Conservation (phyloP, 2,797 vertebrate species). For the Monodelphis domestica region DNA sequence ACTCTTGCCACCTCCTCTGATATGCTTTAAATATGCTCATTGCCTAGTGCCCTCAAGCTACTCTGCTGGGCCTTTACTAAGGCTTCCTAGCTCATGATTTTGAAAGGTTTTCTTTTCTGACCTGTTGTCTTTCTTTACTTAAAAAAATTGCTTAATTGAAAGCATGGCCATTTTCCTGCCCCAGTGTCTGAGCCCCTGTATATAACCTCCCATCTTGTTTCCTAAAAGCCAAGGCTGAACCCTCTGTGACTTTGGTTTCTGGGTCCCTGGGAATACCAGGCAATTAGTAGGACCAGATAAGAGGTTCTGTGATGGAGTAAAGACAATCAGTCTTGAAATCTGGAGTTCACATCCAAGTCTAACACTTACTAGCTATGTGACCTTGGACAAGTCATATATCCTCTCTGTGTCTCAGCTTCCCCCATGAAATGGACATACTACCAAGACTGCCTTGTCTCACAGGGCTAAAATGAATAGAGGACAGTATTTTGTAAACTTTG, state of each 20-base stretch:
- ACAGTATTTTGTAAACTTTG: background rate
- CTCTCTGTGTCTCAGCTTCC: background rate
- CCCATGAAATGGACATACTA: background rate
- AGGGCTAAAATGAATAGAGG: background rate
- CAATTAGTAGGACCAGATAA: no score
- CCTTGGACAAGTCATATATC: background rate
- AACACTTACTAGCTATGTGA: no score
- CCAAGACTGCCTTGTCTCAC: background rate
- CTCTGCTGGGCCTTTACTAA: background rate
- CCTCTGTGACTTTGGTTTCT: background rate
- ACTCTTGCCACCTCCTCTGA: background rate
- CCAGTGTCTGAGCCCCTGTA: background rate
- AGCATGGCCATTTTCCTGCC: background rate
- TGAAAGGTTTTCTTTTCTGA: background rate
- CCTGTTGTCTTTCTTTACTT: background rate
- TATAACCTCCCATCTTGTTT: background rate
- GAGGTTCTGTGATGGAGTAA: fast-evolving
- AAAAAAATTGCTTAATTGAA: background rate
- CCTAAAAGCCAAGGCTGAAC: background rate
- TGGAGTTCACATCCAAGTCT: background rate
- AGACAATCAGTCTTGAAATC: slow-evolving; percentile 1
- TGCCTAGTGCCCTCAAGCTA: background rate
- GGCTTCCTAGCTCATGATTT: background rate
- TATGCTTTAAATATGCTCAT: background rate
- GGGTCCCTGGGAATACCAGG: background rate